Conservation (phyloP, 2,797 vertebrate genomes). For the Otolemur crassicaudatus region DNA sequence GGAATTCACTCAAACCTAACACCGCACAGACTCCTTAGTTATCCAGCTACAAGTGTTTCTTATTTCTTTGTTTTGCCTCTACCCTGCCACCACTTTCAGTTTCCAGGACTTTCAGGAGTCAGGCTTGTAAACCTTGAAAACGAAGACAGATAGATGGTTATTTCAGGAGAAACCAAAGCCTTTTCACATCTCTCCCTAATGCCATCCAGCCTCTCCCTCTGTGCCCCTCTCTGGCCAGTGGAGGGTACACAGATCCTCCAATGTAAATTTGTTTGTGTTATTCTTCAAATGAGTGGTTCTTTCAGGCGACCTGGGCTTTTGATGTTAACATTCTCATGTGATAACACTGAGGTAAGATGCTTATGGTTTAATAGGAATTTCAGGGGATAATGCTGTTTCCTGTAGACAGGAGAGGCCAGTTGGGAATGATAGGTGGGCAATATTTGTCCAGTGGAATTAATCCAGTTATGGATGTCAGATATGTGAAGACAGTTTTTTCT, state of each 20-base stretch:
- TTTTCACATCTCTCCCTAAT: background rate
- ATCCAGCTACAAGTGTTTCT: background rate
- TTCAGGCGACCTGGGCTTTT: background rate
- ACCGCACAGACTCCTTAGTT: background rate
- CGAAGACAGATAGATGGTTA: background rate
- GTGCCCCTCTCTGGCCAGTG: background rate
- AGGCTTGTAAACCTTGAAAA: background rate
- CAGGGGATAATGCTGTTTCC: background rate
- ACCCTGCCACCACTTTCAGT: too few species aligned
- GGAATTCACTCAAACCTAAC: background rate
- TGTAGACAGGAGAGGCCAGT: too few species aligned
- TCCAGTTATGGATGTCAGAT: background rate
- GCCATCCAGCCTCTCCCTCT: background rate
- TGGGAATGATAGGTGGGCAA: too few species aligned
- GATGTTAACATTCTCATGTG: background rate
- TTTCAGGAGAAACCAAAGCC: background rate
- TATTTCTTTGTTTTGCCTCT: background rate
- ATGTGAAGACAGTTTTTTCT: background rate
- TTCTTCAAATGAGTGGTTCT: background rate
- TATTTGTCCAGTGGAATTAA: background rate
- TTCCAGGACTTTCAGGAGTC: background rate
- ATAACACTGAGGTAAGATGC: background rate
- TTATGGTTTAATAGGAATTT: background rate
- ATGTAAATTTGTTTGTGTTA: background rate
- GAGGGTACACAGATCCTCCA: background rate